These are phyloP conservation scores for Crocallis elinguaria DNA, from an alignment of 2,888 invertebrate species.

Conservation along the genomic window DNA sequence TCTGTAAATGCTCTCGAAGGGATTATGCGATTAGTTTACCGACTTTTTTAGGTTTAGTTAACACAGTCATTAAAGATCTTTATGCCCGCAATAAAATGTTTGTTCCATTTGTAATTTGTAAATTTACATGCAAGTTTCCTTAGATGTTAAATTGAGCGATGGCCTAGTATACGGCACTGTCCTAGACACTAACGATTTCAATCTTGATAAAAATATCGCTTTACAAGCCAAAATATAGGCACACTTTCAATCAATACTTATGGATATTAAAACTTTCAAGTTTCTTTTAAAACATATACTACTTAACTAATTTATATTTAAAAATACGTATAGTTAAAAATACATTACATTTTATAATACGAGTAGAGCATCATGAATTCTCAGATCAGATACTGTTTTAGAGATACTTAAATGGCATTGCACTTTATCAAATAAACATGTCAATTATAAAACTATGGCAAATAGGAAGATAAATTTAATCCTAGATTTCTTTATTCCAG, in stretches of 20 bases:
- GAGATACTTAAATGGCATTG: too few relatives aligned
- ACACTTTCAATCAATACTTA: neutral
- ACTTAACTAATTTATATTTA: neutral
- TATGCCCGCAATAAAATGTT: too few relatives aligned
- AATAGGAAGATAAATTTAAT: neutral
- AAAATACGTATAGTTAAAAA: too few relatives aligned
- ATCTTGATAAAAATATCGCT: slow-evolving; percentile 20
- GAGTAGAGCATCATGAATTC: too few relatives aligned
- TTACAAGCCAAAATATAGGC: slow-evolving; percentile 18
- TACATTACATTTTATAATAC: too few relatives aligned
- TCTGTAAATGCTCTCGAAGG: too few relatives aligned
- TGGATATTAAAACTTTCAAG: neutral
- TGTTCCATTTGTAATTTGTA: too few relatives aligned
- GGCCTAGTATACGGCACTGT: slow-evolving; percentile 5
- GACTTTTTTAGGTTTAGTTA: too few relatives aligned
- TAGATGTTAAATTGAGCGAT: neutral
- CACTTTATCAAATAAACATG: neutral
- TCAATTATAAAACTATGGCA: neutral
- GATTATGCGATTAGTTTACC: too few relatives aligned
- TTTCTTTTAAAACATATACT: neutral
- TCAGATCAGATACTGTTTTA: too few relatives aligned
- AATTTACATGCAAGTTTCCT: neutral
- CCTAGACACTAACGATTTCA: slow-evolving; percentile 11
- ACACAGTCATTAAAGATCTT: too few relatives aligned
- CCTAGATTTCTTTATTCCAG: slow-evolving; percentile 10